Percentiles rank a stretch among this genome's conserved stretches.
Evolutionary conservation across 2,113 vertebrate species (phyloP).

Genomic region (Alexandromys fortis): DNA sequence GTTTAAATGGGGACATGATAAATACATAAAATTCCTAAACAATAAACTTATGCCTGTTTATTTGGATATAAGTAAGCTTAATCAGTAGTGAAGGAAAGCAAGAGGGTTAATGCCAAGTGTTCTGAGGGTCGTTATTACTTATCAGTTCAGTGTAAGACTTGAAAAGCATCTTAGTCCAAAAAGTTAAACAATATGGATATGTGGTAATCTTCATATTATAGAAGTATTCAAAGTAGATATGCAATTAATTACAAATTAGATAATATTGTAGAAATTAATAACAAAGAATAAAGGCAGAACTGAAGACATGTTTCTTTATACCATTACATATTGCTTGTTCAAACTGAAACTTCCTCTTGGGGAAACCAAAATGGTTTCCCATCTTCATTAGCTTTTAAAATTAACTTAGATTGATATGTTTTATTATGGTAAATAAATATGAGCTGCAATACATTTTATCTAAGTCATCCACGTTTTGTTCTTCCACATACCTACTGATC

Average conservation of each 20-base stretch:
- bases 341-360: background rate
- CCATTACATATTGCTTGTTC: background rate
- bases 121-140: background rate
- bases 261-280: background rate
- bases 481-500: background rate
- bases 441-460: background rate
- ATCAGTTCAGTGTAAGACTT: background rate
- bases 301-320: background rate
- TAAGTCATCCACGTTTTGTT: background rate
- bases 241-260: background rate
- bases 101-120: background rate
- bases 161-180: background rate
- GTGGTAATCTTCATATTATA: background rate
- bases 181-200: background rate
- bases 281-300: background rate
- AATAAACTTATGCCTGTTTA: background rate
- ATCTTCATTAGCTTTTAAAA: background rate
- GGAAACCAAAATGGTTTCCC: background rate
- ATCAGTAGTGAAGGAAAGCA: slow-evolving; percentile 22
- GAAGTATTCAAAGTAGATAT: background rate
- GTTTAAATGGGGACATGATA: background rate
- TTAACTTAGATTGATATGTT: background rate
- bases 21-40: background rate
- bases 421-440: background rate
- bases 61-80: background rate